These are phyloP conservation scores for Silurus glanis DNA, from an alignment of 2,113 vertebrate genomes.

Conservation along the genomic window DNA sequence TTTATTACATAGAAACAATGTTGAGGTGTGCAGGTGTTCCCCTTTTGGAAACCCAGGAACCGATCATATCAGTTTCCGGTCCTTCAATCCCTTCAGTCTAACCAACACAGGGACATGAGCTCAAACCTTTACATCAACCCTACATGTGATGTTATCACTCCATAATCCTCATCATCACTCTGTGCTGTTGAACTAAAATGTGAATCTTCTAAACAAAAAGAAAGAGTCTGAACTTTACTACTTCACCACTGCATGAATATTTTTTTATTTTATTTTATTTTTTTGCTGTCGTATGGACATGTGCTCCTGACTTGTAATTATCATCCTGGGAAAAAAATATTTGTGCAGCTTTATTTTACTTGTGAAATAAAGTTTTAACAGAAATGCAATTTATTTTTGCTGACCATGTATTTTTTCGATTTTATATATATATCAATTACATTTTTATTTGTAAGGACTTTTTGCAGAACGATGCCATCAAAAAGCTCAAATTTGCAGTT, in stretches of 20 bases:
- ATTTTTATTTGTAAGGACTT: neutral
- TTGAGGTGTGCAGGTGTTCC: too few species aligned
- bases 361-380: conserved; percentile 39
- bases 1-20: too few species aligned
- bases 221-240: neutral
- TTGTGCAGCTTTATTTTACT: conserved; percentile 30
- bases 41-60: too few species aligned
- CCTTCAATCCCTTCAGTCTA: neutral
- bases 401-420: neutral
- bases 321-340: conserved; percentile 7
- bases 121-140: too few species aligned
- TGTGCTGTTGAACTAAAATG: neutral
- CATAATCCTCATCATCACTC: neutral
- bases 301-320: neutral
- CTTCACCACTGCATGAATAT: neutral
- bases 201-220: conserved; percentile 1
- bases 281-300: neutral
- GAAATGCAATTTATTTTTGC: neutral
- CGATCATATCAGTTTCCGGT: neutral
- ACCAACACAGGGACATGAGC: too few species aligned
- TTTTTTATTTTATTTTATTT: neutral
- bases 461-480: neutral
- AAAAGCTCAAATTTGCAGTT: too few species aligned
- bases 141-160: neutral
- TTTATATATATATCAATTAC: neutral